Evolutionary conservation across 2,888 invertebrate species (phyloP).

Genomic region (Chrysolina oricalcia): DNA sequence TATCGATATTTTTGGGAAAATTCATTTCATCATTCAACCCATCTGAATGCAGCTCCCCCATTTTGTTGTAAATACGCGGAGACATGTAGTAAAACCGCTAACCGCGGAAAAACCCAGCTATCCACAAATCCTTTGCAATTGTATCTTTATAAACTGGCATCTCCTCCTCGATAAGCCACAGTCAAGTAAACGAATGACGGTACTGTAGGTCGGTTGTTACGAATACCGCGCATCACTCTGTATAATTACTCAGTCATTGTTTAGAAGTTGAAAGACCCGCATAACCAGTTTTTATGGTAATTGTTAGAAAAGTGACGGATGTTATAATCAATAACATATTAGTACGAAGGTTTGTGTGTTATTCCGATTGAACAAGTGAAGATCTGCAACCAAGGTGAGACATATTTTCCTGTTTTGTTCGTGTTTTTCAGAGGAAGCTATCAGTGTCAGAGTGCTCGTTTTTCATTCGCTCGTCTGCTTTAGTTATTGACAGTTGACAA

Average conservation of each 20-base stretch:
- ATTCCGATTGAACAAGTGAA: background rate
- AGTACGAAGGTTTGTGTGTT: background rate
- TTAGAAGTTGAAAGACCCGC: constrained; percentile 16
- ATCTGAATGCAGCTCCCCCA: background rate
- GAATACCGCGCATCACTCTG: background rate
- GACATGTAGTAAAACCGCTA: background rate
- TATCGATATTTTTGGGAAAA: background rate
- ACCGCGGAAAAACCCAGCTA: constrained; percentile 4
- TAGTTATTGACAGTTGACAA: no score
- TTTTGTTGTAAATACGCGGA: background rate
- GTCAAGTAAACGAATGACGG: background rate
- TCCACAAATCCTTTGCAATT: background rate
- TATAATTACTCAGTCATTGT: background rate
- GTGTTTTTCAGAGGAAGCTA: no score
- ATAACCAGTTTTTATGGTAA: background rate
- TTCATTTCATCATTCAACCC: constrained; percentile 9
- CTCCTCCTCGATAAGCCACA: background rate
- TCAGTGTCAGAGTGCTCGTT: no score
- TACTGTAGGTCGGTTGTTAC: background rate
- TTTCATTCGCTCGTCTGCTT: no score
- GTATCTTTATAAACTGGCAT: background rate
- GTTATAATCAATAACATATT: background rate
- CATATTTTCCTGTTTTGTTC: no score
- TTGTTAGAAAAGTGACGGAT: constrained; percentile 7
- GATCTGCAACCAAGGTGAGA: no score